phyloP scores from a whole-genome alignment of 2,888 invertebrate genomes.

The Caenorhabditis sinica region DNA sequence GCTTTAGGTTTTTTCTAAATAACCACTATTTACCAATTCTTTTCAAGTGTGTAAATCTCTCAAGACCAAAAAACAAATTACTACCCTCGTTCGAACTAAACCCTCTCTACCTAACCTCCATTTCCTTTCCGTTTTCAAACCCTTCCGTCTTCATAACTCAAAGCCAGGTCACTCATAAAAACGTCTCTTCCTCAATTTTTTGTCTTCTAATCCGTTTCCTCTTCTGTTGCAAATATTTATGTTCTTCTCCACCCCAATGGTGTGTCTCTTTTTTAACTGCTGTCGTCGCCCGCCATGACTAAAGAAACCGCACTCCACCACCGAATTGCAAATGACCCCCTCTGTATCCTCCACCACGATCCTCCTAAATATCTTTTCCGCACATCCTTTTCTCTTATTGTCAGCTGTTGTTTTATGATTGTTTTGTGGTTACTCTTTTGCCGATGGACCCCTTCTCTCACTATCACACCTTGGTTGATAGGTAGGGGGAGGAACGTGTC shows the following conservation, averaged over 20 bases:
- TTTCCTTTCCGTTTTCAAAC: no score
- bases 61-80: constrained; percentile 36
- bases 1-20: neutral
- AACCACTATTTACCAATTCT: constrained; percentile 6
- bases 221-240: constrained; percentile 62
- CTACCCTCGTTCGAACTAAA: neutral
- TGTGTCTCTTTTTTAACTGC: constrained; percentile 39
- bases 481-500: neutral
- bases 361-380: constrained; percentile 22
- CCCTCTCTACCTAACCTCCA: no score
- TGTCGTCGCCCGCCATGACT: constrained; percentile 53
- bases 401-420: constrained; percentile 63
- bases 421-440: constrained; percentile 53
- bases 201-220: constrained; percentile 27
- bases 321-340: constrained; percentile 59
- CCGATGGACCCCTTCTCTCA: constrained; percentile 20
- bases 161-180: constrained; percentile 57
- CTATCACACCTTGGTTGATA: constrained; percentile 30
- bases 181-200: constrained; percentile 25
- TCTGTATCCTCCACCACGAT: constrained; percentile 18
- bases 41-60: constrained; percentile 27
- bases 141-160: constrained; percentile 32
- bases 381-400: constrained; percentile 17
- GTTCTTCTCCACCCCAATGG: constrained; percentile 35
- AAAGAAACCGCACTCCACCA: constrained; percentile 47